Conservation (phyloP, 1,140 invertebrate species). For the Drosophila jambulina region DNA sequence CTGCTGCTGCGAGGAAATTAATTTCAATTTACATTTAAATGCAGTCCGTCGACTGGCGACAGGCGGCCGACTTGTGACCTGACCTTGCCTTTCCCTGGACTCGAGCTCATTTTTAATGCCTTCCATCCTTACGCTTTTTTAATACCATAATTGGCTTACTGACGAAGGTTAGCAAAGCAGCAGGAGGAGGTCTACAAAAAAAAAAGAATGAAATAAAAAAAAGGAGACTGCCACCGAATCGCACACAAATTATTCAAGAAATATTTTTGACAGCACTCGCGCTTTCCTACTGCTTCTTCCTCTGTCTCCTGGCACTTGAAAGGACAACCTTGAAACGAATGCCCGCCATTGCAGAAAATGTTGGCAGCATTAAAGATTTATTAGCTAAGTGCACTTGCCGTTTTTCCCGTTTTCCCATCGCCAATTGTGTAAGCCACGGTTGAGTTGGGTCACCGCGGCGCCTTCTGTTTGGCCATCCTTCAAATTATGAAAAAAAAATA, state of each 20-base stretch:
- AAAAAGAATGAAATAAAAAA: constrained; percentile 28
- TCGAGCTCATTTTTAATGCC: constrained; percentile 59
- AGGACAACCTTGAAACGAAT: constrained; percentile 73
- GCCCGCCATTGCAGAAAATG: constrained; percentile 56
- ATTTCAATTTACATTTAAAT: constrained; percentile 83
- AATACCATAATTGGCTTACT: constrained; percentile 82
- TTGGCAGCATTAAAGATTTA: constrained; percentile 74
- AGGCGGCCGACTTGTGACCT: constrained; percentile 58
- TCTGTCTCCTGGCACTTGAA: constrained; percentile 59
- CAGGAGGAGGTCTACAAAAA: constrained; percentile 1
- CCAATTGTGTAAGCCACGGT: constrained; percentile 48
- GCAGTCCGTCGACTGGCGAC: constrained; percentile 64
- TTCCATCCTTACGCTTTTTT: constrained; percentile 62
- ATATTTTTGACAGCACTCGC: constrained; percentile 76
- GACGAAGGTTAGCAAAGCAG: constrained; percentile 65
- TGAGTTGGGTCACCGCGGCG: constrained; percentile 59
- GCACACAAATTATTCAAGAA: constrained; percentile 79
- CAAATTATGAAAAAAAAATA: constrained; percentile 29
- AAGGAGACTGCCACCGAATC: constrained; percentile 40
- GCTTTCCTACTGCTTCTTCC: constrained; percentile 24
- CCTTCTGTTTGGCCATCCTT: constrained; percentile 52
- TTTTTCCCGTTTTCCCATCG: constrained; percentile 18
- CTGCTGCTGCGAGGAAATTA: constrained; percentile 57
- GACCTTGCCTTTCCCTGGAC: constrained; percentile 61
- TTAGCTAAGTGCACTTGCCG: constrained; percentile 78